Evolutionary conservation across 1,140 invertebrate species (phyloP).

Genomic region (Drepana arcuata): DNA sequence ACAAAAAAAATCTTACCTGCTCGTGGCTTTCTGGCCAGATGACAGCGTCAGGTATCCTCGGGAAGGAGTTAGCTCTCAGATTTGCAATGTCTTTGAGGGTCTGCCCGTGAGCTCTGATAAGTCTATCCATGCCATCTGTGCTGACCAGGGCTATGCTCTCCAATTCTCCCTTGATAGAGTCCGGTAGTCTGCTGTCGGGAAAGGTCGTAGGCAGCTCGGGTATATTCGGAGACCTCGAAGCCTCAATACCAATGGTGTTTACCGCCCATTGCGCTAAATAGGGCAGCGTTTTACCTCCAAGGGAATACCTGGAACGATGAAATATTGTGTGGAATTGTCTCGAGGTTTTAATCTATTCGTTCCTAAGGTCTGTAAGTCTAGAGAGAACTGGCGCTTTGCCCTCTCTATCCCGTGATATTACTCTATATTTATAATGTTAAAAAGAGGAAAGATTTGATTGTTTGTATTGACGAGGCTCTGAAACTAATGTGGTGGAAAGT

Average conservation of each 20-base stretch:
- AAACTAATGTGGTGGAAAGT: no score
- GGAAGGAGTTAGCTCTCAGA: conserved; percentile 80
- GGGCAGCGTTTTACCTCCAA: conserved; percentile 84
- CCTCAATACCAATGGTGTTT: conserved; percentile 76
- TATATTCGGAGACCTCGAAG: conserved; percentile 53
- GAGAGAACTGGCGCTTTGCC: no score
- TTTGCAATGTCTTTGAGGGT: conserved; percentile 92
- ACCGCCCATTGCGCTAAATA: conserved; percentile 87
- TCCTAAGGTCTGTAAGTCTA: no score
- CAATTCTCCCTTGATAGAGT: conserved; percentile 64
- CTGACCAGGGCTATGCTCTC: conserved; percentile 84
- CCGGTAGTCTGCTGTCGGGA: conserved; percentile 62
- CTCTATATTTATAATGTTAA: not conserved
- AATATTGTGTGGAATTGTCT: no score
- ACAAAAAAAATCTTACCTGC: conserved; percentile 76
- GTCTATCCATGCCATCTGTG: conserved; percentile 84
- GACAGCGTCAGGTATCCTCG: conserved; percentile 93
- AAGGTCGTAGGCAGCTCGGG: conserved; percentile 62
- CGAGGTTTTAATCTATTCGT: no score
- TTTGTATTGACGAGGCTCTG: no score
- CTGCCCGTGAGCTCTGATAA: conserved; percentile 95
- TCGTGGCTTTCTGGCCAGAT: conserved; percentile 92
- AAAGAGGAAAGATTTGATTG: no score
- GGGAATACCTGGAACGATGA: conserved; percentile 80
- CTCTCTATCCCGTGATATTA: no score